Conservation (phyloP, 2,113 vertebrate genomes). For the Lepisosteus osseus region DNA sequence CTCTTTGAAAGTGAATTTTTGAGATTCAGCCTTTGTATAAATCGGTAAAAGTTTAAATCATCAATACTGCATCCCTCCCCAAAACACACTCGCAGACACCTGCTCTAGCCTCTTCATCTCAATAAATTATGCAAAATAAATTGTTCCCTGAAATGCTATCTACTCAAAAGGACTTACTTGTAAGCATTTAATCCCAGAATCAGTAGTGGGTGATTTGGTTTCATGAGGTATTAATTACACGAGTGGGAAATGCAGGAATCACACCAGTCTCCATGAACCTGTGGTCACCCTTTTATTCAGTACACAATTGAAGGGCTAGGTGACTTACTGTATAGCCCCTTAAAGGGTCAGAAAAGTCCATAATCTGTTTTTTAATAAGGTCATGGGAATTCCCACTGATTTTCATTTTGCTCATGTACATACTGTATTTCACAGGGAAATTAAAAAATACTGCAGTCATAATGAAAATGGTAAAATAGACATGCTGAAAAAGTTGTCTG, state of each 20-base stretch:
- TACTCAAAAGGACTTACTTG: not conserved
- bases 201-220: not conserved
- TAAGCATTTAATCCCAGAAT: not conserved
- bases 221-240: conserved; percentile 5
- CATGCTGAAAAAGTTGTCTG: too few species aligned
- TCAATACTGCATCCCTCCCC: too few species aligned
- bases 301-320: not conserved
- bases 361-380: not conserved
- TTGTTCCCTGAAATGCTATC: not conserved
- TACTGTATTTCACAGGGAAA: too few species aligned
- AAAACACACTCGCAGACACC: too few species aligned
- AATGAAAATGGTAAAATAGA: too few species aligned
- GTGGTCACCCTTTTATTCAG: not conserved
- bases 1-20: not conserved
- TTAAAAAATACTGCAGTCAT: too few species aligned
- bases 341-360: not conserved
- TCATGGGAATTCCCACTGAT: not conserved
- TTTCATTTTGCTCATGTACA: not conserved
- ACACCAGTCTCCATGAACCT: not conserved
- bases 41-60: not conserved
- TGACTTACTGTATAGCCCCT: not conserved
- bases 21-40: not conserved
- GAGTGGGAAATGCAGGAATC: not conserved
- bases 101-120: not conserved
- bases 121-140: conserved; percentile 1